A percentile compares a stretch with the other conserved stretches of the same genome.
Conservation (phyloP, 2,888 invertebrate species). For the Itoplectis maculator region DNA sequence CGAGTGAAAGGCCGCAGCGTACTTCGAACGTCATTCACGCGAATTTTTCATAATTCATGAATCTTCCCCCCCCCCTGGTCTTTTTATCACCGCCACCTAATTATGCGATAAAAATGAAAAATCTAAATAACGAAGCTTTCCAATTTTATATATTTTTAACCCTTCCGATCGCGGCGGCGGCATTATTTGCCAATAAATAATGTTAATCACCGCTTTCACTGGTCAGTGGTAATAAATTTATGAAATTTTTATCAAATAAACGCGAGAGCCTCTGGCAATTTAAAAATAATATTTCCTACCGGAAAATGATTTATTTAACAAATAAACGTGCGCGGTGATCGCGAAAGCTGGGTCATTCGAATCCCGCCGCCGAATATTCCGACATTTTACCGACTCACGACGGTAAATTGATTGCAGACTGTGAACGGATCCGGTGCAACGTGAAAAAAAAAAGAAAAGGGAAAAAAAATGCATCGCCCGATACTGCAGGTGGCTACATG, state of each 20-base stretch:
- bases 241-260: no score
- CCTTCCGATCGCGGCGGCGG: no score
- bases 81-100: background rate
- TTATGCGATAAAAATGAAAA: background rate
- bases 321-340: no score
- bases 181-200: no score
- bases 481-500: conserved; percentile 35
- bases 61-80: background rate
- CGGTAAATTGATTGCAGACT: conserved; percentile 7
- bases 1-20: background rate
- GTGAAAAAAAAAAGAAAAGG: conserved; percentile 10
- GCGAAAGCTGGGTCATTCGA: no score
- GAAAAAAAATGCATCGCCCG: conserved; percentile 14
- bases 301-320: no score
- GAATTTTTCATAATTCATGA: conserved; percentile 1
- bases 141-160: background rate
- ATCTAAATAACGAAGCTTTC: background rate
- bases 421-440: background rate
- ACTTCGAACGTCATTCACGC: conserved; percentile 4
- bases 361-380: background rate
- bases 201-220: no score
- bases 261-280: no score
- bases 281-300: no score
- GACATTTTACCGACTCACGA: background rate
- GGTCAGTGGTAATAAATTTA: no score